Conservation (phyloP, 2,797 vertebrate species). For the Scarus forsteni region DNA sequence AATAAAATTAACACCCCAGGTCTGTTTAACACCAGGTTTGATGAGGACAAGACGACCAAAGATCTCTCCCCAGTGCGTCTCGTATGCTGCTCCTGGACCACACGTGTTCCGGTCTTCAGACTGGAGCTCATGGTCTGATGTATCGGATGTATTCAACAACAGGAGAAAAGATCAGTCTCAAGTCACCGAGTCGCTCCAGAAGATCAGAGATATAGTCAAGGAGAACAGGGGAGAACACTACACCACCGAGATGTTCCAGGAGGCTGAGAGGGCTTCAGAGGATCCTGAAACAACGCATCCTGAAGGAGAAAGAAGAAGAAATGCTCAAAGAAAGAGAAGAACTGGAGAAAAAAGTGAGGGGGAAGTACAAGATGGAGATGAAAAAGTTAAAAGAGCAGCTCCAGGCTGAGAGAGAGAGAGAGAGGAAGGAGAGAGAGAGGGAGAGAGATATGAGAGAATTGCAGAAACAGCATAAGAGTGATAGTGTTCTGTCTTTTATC, state of each 20-base stretch:
- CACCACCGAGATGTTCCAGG: conserved; percentile 39
- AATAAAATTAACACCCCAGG: conserved; percentile 3
- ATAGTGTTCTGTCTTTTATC: too few relatives aligned
- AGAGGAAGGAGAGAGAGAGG: background rate
- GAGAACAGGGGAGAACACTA: conserved; percentile 37
- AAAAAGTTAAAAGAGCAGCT: background rate
- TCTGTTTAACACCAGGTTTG: background rate
- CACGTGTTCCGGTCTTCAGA: background rate
- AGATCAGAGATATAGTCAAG: conserved; percentile 17
- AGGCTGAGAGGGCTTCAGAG: background rate
- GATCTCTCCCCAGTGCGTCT: too few relatives aligned
- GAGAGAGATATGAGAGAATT: background rate
- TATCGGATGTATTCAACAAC: conserved; percentile 27
- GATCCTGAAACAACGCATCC: too few relatives aligned
- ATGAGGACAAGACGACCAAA: too few relatives aligned
- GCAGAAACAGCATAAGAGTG: background rate
- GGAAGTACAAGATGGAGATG: background rate
- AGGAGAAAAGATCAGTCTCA: background rate
- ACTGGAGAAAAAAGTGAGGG: background rate
- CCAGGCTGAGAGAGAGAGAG: conserved; percentile 1
- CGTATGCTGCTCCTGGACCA: background rate
- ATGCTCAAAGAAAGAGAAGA: conserved; percentile 1
- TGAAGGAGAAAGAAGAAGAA: conserved; percentile 7
- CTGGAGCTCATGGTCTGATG: conserved; percentile 2
- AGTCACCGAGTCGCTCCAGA: conserved; percentile 29